Conservation (phyloP, 1,140 invertebrate species). For the Epicauta chinensis region DNA sequence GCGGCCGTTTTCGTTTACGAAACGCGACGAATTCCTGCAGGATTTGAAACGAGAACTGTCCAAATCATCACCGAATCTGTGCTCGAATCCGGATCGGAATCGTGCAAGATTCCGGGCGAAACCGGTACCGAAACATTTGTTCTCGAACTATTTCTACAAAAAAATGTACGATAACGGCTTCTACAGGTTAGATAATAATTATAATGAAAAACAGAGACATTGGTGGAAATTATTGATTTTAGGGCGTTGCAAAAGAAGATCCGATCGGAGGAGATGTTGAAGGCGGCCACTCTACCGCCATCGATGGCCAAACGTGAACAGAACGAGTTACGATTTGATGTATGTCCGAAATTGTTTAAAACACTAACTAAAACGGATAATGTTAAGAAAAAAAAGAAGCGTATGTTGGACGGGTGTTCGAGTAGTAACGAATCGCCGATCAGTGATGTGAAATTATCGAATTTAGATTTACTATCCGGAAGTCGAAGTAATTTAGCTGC, state of each 20-base stretch:
- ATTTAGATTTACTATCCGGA: slow-evolving; percentile 44
- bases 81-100: slow-evolving; percentile 36
- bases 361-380: too few species aligned
- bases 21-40: slow-evolving; percentile 48
- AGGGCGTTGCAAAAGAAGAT: slow-evolving; percentile 61
- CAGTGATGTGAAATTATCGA: slow-evolving; percentile 29
- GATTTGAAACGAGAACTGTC: slow-evolving; percentile 42
- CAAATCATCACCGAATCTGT: slow-evolving; percentile 51
- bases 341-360: slow-evolving; percentile 36
- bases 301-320: slow-evolving; percentile 60
- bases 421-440: too few species aligned
- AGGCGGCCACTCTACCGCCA: slow-evolving; percentile 57
- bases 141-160: slow-evolving; percentile 62
- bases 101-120: slow-evolving; percentile 55
- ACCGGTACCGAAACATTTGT: slow-evolving; percentile 61
- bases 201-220: not conserved
- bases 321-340: slow-evolving; percentile 29
- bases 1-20: slow-evolving; percentile 58
- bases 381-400: too few species aligned
- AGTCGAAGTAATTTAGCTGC: slow-evolving; percentile 64
- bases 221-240: slow-evolving; percentile 18
- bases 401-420: too few species aligned
- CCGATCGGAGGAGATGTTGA: slow-evolving; percentile 60
- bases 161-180: slow-evolving; percentile 65
- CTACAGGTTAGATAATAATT: slow-evolving; percentile 58